A percentile compares a stretch with the other conserved stretches of the same genome.
These are phyloP conservation scores for Venustaconcha ellipsiformis DNA, from an alignment of 1,140 invertebrate species.

Conservation along the genomic window DNA sequence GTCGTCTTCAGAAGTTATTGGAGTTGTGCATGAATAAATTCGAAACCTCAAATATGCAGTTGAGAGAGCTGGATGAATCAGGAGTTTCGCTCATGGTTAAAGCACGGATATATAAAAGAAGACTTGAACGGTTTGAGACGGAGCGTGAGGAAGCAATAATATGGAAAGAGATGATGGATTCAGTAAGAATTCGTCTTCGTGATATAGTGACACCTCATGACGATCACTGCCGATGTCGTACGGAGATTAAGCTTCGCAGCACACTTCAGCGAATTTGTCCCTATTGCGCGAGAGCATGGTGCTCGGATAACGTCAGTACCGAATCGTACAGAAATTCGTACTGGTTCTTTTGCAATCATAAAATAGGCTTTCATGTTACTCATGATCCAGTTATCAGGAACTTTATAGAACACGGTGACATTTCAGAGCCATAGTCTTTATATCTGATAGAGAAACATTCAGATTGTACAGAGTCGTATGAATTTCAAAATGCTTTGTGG, in stretches of 20 bases:
- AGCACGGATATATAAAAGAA: slow-evolving; percentile 7
- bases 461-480: no score
- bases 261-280: slow-evolving; percentile 14
- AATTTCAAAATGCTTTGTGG: no score
- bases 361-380: slow-evolving; percentile 17
- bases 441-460: no score
- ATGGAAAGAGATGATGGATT: slow-evolving; percentile 7
- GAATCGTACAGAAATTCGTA: slow-evolving; percentile 21
- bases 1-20: neutral
- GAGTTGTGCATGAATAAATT: neutral
- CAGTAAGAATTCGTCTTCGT: slow-evolving; percentile 14
- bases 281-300: slow-evolving; percentile 19
- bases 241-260: slow-evolving; percentile 21
- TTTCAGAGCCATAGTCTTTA: neutral
- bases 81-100: slow-evolving; percentile 9
- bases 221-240: slow-evolving; percentile 25
- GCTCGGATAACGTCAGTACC: slow-evolving; percentile 20
- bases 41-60: slow-evolving; percentile 5
- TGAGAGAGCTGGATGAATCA: slow-evolving; percentile 12
- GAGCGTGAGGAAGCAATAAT: slow-evolving; percentile 5
- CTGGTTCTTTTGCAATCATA: slow-evolving; percentile 26
- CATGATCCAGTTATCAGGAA: slow-evolving; percentile 17
- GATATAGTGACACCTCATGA: slow-evolving; percentile 20
- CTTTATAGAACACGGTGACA: slow-evolving; percentile 15
- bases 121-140: slow-evolving; percentile 5